phyloP scores from a whole-genome alignment of 2,888 invertebrate species.

The Smittia sp. region DNA sequence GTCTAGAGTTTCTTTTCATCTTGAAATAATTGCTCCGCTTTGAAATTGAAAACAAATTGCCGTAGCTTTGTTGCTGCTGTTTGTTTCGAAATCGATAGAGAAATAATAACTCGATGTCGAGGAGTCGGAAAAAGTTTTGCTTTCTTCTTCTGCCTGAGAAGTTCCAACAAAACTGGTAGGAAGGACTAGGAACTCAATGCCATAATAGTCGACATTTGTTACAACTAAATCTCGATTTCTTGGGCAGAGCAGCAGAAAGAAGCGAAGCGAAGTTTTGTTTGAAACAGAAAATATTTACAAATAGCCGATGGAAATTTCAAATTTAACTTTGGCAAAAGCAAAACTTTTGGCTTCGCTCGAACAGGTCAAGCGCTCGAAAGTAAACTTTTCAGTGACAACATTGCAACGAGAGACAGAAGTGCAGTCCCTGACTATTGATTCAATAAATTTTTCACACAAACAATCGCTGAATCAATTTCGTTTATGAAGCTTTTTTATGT shows the following conservation, averaged over 20 bases:
- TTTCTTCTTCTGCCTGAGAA: background rate
- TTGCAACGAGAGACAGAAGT: no score
- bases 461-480: background rate
- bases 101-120: constrained; percentile 2
- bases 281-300: background rate
- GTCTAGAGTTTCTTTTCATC: background rate
- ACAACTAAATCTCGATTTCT: constrained; percentile 23
- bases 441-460: constrained; percentile 5
- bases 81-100: no score
- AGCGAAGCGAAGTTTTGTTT: background rate
- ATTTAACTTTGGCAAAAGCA: background rate
- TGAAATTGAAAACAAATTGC: constrained; percentile 16
- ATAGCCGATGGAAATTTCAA: background rate
- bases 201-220: constrained; percentile 29
- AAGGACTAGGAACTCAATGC: constrained; percentile 9
- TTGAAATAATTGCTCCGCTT: background rate
- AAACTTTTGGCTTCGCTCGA: background rate
- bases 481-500: background rate
- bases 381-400: no score
- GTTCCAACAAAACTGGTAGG: background rate
- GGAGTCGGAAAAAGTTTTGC: background rate
- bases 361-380: no score
- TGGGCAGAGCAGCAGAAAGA: background rate
- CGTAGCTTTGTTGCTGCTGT: background rate
- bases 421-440: background rate